These are phyloP conservation scores for Lepus townsendii DNA, from an alignment of 2,797 vertebrate genomes.

Conservation along the genomic window DNA sequence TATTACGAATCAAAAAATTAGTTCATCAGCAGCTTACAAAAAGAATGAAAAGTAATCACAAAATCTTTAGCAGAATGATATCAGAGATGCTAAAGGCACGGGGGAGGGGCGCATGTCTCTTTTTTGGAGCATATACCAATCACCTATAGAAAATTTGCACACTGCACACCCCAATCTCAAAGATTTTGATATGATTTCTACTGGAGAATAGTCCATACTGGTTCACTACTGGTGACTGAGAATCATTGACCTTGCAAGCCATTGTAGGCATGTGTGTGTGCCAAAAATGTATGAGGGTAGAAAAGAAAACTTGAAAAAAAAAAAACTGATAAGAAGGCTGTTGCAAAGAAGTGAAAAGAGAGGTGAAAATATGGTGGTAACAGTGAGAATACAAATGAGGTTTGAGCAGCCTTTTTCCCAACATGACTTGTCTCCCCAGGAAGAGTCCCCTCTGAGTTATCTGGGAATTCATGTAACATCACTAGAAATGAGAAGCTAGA, in stretches of 20 bases:
- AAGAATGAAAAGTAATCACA: constrained; percentile 14
- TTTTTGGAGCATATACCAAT: neutral
- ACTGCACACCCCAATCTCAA: neutral
- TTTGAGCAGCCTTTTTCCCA: constrained; percentile 13
- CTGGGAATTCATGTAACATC: neutral
- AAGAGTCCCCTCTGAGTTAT: neutral
- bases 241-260: neutral
- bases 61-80: constrained; percentile 28
- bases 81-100: neutral
- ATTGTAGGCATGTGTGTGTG: neutral
- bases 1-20: constrained; percentile 37
- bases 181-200: neutral
- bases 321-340: neutral
- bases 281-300: neutral
- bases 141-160: neutral
- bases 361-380: neutral
- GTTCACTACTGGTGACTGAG: neutral
- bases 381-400: neutral
- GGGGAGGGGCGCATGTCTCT: neutral
- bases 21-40: constrained; percentile 21
- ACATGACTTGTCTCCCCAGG: neutral
- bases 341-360: neutral
- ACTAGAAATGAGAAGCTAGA: neutral
- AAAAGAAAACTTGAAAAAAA: neutral
- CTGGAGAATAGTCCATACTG: neutral